Percentiles rank a stretch among this genome's conserved stretches.
Conservation (phyloP, 2,888 invertebrate species). For the Crepidodera aurea region DNA sequence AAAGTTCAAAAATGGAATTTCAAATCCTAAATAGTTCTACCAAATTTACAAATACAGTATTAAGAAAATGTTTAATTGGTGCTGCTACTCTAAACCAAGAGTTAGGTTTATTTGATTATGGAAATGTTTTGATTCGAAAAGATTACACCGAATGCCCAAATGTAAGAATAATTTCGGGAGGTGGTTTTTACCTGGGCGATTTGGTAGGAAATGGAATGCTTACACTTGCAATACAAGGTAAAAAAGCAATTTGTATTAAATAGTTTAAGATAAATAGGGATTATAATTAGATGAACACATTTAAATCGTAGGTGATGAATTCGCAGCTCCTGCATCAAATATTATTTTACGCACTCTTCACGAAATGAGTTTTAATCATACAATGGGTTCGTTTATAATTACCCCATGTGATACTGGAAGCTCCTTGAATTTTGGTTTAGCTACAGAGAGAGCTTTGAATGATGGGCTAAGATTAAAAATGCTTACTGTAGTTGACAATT, state of each 20-base stretch:
- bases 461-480: conserved; percentile 66
- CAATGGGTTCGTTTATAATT: conserved; percentile 75
- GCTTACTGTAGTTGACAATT: conserved; percentile 75
- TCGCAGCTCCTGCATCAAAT: conserved; percentile 50
- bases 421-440: conserved; percentile 82
- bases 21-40: conserved; percentile 4
- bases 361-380: conserved; percentile 53
- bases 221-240: conserved; percentile 77
- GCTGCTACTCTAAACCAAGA: conserved; percentile 48
- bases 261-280: too few species aligned
- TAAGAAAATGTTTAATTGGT: conserved; percentile 30
- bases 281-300: neutral
- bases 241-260: neutral
- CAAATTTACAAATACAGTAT: neutral
- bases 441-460: conserved; percentile 75
- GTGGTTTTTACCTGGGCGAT: conserved; percentile 64
- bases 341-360: conserved; percentile 54
- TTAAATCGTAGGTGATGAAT: conserved; percentile 51
- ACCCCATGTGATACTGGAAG: conserved; percentile 83
- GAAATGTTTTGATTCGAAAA: conserved; percentile 55
- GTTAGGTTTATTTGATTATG: conserved; percentile 54
- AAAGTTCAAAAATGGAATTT: conserved; percentile 12
- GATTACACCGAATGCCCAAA: conserved; percentile 54
- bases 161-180: conserved; percentile 75
- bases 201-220: conserved; percentile 81